phyloP scores from a whole-genome alignment of 2,797 vertebrate genomes.

The Eremophila alpestris region DNA sequence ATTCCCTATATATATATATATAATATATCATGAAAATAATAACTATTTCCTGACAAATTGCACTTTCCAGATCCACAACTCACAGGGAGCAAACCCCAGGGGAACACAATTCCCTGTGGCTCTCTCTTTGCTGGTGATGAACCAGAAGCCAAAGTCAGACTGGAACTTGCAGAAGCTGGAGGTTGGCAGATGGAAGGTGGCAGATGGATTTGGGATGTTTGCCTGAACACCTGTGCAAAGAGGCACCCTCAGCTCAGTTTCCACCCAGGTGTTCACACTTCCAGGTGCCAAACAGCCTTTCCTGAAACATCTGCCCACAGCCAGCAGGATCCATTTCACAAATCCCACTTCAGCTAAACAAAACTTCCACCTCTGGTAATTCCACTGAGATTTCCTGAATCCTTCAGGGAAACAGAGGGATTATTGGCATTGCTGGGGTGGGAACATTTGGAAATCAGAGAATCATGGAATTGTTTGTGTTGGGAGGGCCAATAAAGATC shows the following conservation, averaged over 20 bases:
- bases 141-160: rapidly evolving
- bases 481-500: neutral
- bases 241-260: neutral
- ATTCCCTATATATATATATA: neutral
- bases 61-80: neutral
- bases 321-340: neutral
- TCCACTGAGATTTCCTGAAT: neutral
- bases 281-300: neutral
- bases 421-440: neutral
- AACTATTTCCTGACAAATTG: neutral
- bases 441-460: neutral
- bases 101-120: neutral
- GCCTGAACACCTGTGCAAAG: neutral
- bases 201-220: neutral
- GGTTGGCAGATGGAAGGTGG: rapidly evolving
- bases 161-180: neutral
- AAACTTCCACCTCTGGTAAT: no score
- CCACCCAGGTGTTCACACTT: neutral
- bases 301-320: neutral
- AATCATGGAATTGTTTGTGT: neutral
- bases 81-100: rapidly evolving
- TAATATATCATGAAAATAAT: no score
- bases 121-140: neutral
- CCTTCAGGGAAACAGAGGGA: neutral
- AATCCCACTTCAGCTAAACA: neutral